Evolutionary conservation across 2,113 vertebrate species (phyloP).

Genomic region (Ciconia maguari): DNA sequence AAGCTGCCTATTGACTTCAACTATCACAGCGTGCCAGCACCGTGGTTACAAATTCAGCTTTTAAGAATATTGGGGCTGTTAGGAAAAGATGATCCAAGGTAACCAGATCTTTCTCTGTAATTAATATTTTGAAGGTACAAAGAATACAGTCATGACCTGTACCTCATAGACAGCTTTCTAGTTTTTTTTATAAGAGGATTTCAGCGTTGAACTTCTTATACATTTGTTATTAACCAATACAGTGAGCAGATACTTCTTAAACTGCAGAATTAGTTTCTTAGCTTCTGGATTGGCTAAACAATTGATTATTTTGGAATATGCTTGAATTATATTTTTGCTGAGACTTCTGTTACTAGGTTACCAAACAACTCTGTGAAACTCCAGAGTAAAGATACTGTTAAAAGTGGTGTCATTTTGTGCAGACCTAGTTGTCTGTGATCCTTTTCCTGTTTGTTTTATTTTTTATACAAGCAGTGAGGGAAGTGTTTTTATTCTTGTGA

Average conservation of each 20-base stretch:
- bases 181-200: neutral
- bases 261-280: neutral
- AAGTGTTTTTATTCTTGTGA: neutral
- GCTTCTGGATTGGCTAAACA: neutral
- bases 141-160: neutral
- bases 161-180: neutral
- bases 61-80: conserved; percentile 89
- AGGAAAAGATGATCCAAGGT: conserved; percentile 92
- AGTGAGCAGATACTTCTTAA: neutral
- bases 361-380: neutral
- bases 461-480: neutral
- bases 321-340: neutral
- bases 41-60: conserved; percentile 97
- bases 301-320: neutral
- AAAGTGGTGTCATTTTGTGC: neutral
- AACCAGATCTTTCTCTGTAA: conserved; percentile 22
- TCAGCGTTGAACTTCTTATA: neutral
- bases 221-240: neutral
- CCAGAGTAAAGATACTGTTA: neutral
- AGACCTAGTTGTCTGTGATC: neutral
- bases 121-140: neutral
- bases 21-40: conserved; percentile 94
- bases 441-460: neutral
- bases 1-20: conserved; percentile 94
- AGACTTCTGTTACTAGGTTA: neutral